These are phyloP conservation scores for Paracanthobrama guichenoti DNA, from an alignment of 2,113 vertebrate species.

Conservation along the genomic window DNA sequence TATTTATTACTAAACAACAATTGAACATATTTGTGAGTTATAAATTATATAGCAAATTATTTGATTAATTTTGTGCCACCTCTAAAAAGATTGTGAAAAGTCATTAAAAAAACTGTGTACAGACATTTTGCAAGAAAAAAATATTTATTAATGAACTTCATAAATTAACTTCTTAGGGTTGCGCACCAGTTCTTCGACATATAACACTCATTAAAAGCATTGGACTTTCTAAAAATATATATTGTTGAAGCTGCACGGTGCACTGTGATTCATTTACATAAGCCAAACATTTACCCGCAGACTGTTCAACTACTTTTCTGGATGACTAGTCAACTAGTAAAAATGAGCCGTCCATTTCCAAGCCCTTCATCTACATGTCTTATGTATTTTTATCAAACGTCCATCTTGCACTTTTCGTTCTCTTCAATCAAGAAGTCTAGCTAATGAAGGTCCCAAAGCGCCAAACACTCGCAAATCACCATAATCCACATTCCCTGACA, in stretches of 20 bases:
- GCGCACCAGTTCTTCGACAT: background rate
- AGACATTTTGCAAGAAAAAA: background rate
- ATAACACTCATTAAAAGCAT: background rate
- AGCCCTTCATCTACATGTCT: background rate
- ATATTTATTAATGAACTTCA: background rate
- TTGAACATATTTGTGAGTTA: background rate
- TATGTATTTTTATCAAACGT: background rate
- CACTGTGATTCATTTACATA: background rate
- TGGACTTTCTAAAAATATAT: too few relatives aligned
- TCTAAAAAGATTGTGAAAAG: background rate
- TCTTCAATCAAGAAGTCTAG: background rate
- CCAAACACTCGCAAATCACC: conserved; percentile 8
- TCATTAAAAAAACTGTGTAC: background rate
- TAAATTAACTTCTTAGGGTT: background rate
- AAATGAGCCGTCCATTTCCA: conserved; percentile 9
- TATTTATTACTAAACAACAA: background rate
- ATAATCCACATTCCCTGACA: background rate
- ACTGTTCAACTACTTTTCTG: background rate
- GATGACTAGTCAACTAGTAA: background rate
- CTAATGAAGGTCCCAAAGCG: background rate
- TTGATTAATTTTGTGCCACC: background rate
- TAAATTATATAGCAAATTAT: background rate
- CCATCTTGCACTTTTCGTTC: background rate
- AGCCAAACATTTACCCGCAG: background rate
- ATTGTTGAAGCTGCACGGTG: too few relatives aligned